Percentiles rank a stretch among this genome's conserved stretches.
Conservation (phyloP, 2,888 invertebrate species). For the Beris chalybata region DNA sequence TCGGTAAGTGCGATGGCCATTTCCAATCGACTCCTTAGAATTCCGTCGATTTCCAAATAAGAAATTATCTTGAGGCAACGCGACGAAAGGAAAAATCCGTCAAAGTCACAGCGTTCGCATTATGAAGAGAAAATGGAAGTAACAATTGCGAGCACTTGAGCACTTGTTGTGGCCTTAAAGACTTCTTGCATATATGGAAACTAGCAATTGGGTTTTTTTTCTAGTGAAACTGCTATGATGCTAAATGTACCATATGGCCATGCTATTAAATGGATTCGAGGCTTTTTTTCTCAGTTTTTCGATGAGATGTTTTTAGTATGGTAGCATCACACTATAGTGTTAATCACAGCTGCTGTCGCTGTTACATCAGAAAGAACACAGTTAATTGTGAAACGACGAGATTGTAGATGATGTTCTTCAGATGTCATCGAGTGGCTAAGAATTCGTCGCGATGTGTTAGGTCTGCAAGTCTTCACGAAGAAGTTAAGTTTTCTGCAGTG, state of each 20-base stretch:
- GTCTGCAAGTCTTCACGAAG: too few species aligned
- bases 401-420: too few species aligned
- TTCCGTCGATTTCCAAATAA: too few species aligned
- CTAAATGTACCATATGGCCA: conserved; percentile 20
- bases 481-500: too few species aligned
- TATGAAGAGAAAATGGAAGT: conserved; percentile 26
- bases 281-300: conserved; percentile 15
- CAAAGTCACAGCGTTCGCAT: background rate
- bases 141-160: conserved; percentile 23
- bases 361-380: conserved; percentile 19
- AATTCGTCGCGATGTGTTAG: too few species aligned
- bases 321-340: conserved; percentile 22
- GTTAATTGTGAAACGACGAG: too few species aligned
- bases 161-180: conserved; percentile 24
- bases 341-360: conserved; percentile 26
- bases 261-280: conserved; percentile 17
- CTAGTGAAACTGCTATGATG: conserved; percentile 20
- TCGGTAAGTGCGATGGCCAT: too few species aligned
- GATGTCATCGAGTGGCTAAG: too few species aligned
- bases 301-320: conserved; percentile 8
- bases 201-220: conserved; percentile 18
- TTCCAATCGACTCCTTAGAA: too few species aligned
- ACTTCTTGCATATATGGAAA: conserved; percentile 24
- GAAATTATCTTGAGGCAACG: conserved; percentile 1
- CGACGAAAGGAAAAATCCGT: background rate